Conservation (phyloP, 2,888 invertebrate genomes). For the Tachina grossa region DNA sequence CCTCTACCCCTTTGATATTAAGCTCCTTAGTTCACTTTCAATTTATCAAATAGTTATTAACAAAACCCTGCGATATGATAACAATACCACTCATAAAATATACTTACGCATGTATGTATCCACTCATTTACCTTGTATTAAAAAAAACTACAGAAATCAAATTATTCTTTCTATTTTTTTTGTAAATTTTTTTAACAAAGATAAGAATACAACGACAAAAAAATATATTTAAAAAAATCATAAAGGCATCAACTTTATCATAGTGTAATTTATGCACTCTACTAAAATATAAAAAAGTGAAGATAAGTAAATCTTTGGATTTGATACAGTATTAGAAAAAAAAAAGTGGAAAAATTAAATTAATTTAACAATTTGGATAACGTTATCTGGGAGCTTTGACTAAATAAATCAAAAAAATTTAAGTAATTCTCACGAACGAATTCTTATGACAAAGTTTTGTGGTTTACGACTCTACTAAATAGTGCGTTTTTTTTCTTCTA, state of each 20-base stretch:
- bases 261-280: not conserved
- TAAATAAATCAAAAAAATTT: too few species aligned
- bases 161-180: not conserved
- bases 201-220: not conserved
- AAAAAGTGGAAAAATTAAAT: not conserved
- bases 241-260: constrained; percentile 33
- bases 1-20: too few species aligned
- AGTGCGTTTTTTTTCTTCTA: too few species aligned
- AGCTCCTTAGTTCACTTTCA: not conserved
- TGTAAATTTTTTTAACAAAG: constrained; percentile 2
- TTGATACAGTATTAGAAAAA: not conserved
- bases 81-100: constrained; percentile 15
- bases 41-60: constrained; percentile 8
- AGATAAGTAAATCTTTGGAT: not conserved
- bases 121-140: constrained; percentile 44
- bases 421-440: too few species aligned
- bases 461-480: too few species aligned
- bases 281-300: not conserved
- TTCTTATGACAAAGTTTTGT: too few species aligned
- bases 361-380: too few species aligned
- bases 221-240: constrained; percentile 4
- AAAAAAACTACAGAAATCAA: constrained; percentile 42
- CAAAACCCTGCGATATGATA: constrained; percentile 4
- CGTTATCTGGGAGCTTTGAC: too few species aligned
- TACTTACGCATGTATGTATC: constrained; percentile 23